Percentiles rank a stretch among this genome's conserved stretches.
phyloP scores from a whole-genome alignment of 23 tunicate species.

The Halocynthia roretzi region DNA sequence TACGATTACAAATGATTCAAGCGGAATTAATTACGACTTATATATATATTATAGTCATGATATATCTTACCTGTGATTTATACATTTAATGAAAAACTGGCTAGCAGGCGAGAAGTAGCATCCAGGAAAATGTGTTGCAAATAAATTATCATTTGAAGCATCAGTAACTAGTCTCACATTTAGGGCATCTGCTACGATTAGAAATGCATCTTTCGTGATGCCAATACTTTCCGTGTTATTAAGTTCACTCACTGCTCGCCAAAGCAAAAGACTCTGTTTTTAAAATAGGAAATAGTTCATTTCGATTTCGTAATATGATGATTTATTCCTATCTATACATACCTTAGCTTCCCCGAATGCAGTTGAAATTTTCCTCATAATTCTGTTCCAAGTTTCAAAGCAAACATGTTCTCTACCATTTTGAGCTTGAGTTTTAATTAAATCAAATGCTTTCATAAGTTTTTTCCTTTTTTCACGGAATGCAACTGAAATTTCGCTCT shows the following conservation, averaged over 20 bases:
- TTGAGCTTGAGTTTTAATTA: conserved; percentile 26
- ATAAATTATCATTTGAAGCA: conserved; percentile 29
- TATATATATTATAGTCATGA: too few species aligned
- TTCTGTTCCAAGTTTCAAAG: conserved; percentile 42
- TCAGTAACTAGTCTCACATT: conserved; percentile 63
- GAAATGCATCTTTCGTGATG: conserved; percentile 34
- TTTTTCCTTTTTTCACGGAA: conserved; percentile 68
- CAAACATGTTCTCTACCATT: conserved; percentile 24
- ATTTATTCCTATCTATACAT: too few species aligned
- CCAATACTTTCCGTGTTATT: conserved; percentile 8
- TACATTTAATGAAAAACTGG: conserved; percentile 31
- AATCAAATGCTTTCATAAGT: conserved; percentile 60
- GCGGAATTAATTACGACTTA: too few species aligned
- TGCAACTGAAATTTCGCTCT: conserved; percentile 81
- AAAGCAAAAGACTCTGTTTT: background rate
- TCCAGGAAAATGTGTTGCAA: conserved; percentile 30
- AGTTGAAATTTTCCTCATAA: conserved; percentile 32
- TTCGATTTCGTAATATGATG: too few species aligned
- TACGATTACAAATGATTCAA: too few species aligned
- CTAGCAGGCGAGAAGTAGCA: conserved; percentile 55
- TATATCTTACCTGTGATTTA: conserved; percentile 47
- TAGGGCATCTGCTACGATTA: conserved; percentile 51
- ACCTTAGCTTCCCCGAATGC: background rate
- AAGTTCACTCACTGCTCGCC: conserved; percentile 1
- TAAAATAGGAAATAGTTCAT: too few species aligned